Percentiles rank a stretch among this genome's conserved stretches.
Conservation (phyloP, 2,113 vertebrate genomes). For the Mustelus asterias region DNA sequence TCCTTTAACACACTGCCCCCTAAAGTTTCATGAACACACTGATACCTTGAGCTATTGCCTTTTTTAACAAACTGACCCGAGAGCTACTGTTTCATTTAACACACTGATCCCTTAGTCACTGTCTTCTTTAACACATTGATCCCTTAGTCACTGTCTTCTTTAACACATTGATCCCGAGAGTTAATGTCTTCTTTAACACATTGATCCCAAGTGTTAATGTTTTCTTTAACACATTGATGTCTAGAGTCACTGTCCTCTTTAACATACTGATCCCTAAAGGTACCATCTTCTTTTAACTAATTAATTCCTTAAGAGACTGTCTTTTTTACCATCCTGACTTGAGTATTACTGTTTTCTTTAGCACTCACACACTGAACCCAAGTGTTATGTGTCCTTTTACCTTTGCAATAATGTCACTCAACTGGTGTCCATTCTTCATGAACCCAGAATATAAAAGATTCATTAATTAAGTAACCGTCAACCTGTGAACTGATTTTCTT, state of each 20-base stretch:
- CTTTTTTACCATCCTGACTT: neutral
- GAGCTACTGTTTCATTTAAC: neutral
- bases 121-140: too few species aligned
- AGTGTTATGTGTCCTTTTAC: too few species aligned
- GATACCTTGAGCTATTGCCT: neutral
- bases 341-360: too few species aligned
- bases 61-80: neutral
- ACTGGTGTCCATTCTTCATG: neutral
- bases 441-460: neutral
- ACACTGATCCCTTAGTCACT: neutral
- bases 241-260: constrained; percentile 49
- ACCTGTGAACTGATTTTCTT: neutral
- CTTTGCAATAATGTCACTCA: too few species aligned
- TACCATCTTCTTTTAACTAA: neutral
- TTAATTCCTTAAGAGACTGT: too few species aligned
- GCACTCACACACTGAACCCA: too few species aligned
- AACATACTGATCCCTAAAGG: neutral
- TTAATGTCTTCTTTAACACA: constrained; percentile 40
- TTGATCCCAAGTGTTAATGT: neutral
- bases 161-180: constrained; percentile 56
- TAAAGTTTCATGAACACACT: neutral
- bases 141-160: neutral
- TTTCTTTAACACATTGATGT: constrained; percentile 48
- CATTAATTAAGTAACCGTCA: neutral
- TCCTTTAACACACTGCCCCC: neutral